These are phyloP conservation scores for Dicranocentrus wangi DNA, from an alignment of 2,888 invertebrate genomes.

Conservation along the genomic window DNA sequence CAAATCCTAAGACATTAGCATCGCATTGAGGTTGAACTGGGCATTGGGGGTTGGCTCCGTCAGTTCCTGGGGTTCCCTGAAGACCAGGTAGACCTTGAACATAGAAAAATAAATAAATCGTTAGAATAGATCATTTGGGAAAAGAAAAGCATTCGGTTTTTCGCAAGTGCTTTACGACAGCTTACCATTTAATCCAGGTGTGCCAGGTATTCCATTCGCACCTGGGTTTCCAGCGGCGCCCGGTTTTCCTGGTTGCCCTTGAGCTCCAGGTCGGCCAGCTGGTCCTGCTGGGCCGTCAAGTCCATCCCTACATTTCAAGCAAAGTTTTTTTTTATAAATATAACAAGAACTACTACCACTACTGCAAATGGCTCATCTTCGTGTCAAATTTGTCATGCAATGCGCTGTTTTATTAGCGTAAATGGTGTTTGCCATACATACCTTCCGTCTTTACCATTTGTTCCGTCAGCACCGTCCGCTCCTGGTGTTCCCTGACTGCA, in stretches of 20 bases:
- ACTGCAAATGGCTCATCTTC: too few relatives aligned
- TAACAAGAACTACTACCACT: too few relatives aligned
- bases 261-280: slow-evolving; percentile 29
- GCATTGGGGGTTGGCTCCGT: slow-evolving; percentile 35
- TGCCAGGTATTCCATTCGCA: slow-evolving; percentile 37
- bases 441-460: slow-evolving; percentile 45
- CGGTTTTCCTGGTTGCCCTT: slow-evolving; percentile 44
- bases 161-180: background rate
- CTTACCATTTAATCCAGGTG: slow-evolving; percentile 49
- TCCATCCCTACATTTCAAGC: slow-evolving; percentile 54
- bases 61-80: slow-evolving; percentile 30
- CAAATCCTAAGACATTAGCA: too few relatives aligned
- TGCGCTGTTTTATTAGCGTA: too few relatives aligned
- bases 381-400: too few relatives aligned
- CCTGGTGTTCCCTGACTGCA: slow-evolving; percentile 11
- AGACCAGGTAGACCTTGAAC: slow-evolving; percentile 37
- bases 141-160: too few relatives aligned
- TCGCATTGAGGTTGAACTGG: too few relatives aligned
- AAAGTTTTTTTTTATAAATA: too few relatives aligned
- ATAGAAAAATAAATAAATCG: too few relatives aligned
- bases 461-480: slow-evolving; percentile 34
- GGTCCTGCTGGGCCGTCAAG: slow-evolving; percentile 44
- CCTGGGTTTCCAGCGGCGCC: slow-evolving; percentile 36
- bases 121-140: too few relatives aligned
- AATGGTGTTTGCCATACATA: background rate